Evolutionary conservation across 2,797 vertebrate species (phyloP).

Genomic region (Hoplostethus mediterraneus): DNA sequence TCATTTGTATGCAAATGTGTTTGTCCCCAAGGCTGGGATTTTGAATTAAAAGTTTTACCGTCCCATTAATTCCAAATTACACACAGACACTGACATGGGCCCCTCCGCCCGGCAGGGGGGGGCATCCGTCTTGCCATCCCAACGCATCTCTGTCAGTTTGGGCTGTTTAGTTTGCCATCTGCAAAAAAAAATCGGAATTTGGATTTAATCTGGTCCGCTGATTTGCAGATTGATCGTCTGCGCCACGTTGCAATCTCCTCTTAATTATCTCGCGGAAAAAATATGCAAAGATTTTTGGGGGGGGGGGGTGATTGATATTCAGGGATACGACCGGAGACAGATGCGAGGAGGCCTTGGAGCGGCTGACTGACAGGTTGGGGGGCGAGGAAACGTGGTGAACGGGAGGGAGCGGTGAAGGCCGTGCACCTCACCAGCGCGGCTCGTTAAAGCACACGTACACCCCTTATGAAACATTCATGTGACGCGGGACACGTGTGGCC

Average conservation of each 20-base stretch:
- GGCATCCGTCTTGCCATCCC: conserved; percentile 67
- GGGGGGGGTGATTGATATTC: conserved; percentile 82
- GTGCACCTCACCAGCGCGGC: conserved; percentile 73
- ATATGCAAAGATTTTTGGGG: conserved; percentile 77
- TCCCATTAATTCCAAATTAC: conserved; percentile 89
- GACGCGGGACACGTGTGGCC: conserved; percentile 68
- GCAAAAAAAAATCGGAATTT: conserved; percentile 71
- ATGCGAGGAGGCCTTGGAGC: conserved; percentile 72
- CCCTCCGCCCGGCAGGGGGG: conserved; percentile 69
- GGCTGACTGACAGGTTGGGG: conserved; percentile 79
- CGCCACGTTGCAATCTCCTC: conserved; percentile 72
- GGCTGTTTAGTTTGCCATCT: conserved; percentile 83
- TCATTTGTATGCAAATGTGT: conserved; percentile 91
- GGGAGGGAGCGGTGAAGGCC: conserved; percentile 70
- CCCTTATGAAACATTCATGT: conserved; percentile 79
- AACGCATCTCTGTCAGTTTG: conserved; percentile 78
- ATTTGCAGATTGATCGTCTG: conserved; percentile 83
- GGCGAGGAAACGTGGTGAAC: conserved; percentile 39
- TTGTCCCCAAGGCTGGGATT: conserved; percentile 87
- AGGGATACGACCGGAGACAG: conserved; percentile 75
- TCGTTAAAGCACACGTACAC: conserved; percentile 79
- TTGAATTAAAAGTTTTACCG: conserved; percentile 90
- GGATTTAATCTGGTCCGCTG: conserved; percentile 77
- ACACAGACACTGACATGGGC: conserved; percentile 81
- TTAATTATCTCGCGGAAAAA: conserved; percentile 74